phyloP scores from a whole-genome alignment of 2,888 invertebrate genomes.

The Phaedon cochleariae region DNA sequence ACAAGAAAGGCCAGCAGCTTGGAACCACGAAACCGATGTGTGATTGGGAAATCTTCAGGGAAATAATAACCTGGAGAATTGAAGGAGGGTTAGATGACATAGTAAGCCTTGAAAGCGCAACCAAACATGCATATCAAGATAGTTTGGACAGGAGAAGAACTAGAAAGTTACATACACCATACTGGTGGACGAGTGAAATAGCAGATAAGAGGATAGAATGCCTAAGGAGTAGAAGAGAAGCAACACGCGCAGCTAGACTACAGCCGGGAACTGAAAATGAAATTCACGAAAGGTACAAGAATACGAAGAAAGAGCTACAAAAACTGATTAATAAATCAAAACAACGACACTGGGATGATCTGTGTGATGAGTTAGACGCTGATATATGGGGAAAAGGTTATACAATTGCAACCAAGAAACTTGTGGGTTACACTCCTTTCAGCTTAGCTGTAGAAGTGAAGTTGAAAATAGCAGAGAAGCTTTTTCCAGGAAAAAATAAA shows the following conservation, averaged over 20 bases:
- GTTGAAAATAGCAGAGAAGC: background rate
- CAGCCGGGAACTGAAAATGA: background rate
- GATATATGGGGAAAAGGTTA: slow-evolving; percentile 4
- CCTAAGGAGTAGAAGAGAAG: background rate
- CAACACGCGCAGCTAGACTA: background rate
- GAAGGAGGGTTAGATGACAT: background rate
- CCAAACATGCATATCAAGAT: background rate
- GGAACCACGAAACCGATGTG: too few species aligned
- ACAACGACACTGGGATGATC: background rate
- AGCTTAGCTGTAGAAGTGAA: background rate
- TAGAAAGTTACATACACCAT: background rate
- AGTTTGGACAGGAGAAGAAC: background rate
- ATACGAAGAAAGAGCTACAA: background rate
- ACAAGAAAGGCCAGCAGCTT: too few species aligned
- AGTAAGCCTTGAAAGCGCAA: background rate
- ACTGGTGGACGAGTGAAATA: background rate
- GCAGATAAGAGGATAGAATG: background rate
- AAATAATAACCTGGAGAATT: too few species aligned
- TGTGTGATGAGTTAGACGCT: background rate
- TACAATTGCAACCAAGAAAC: background rate
- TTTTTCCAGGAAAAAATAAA: slow-evolving; percentile 4
- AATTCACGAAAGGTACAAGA: background rate
- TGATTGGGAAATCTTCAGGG: too few species aligned
- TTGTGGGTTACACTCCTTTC: background rate
- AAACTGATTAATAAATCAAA: background rate